Conservation (phyloP, 2,888 invertebrate genomes). For the Cinara cedri region DNA sequence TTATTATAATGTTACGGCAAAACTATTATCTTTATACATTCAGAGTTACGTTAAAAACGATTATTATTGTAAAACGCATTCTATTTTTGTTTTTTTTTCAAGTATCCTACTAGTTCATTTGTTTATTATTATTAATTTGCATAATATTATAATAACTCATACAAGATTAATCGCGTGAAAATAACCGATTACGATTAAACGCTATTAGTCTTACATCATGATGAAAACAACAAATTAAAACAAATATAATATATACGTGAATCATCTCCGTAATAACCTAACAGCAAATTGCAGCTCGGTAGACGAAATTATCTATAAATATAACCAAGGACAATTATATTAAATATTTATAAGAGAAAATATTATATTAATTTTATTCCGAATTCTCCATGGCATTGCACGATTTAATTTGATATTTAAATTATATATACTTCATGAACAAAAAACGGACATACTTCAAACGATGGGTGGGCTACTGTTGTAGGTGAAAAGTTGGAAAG, state of each 20-base stretch:
- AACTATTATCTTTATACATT: no score
- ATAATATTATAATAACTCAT: not conserved
- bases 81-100: no score
- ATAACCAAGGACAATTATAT: conserved; percentile 9
- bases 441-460: no score
- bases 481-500: no score
- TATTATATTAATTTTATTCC: not conserved
- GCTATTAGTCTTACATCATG: not conserved
- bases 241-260: not conserved
- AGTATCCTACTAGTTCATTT: no score
- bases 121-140: not conserved
- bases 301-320: not conserved
- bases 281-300: not conserved
- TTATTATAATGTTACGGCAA: no score
- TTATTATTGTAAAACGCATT: no score
- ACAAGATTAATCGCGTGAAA: not conserved
- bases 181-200: conserved; percentile 19
- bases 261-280: not conserved
- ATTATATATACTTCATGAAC: no score
- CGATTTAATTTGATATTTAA: not conserved
- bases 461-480: no score
- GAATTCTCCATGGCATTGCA: not conserved
- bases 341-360: not conserved
- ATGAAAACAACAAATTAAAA: conserved; percentile 28
- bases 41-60: no score